Conservation (phyloP, 1,140 invertebrate genomes). For the Drosophila nannoptera region DNA sequence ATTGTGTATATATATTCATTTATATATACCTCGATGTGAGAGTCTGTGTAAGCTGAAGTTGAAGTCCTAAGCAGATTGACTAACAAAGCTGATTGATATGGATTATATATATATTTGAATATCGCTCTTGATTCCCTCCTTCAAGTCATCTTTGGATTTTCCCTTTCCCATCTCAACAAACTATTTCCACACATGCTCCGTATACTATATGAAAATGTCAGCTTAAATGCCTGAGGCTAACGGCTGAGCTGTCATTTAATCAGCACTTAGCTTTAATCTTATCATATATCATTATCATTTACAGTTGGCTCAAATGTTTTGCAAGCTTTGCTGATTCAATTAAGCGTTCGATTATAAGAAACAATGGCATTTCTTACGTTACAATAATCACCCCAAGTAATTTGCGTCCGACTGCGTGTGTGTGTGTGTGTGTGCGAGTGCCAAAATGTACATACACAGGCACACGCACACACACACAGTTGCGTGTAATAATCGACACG, state of each 20-base stretch:
- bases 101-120: too few relatives aligned
- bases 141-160: too few relatives aligned
- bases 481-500: slow-evolving; percentile 72
- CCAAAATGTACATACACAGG: slow-evolving; percentile 56
- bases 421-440: slow-evolving; percentile 26
- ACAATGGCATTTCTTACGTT: slow-evolving; percentile 40
- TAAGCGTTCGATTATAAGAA: slow-evolving; percentile 35
- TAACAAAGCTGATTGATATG: too few relatives aligned
- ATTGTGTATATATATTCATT: slow-evolving; percentile 3
- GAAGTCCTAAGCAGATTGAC: too few relatives aligned
- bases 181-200: not conserved
- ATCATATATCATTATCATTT: slow-evolving; percentile 33
- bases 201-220: not conserved
- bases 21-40: slow-evolving; percentile 7
- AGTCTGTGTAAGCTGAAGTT: too few relatives aligned
- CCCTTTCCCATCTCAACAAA: not conserved
- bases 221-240: not conserved
- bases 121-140: too few relatives aligned
- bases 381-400: slow-evolving; percentile 28
- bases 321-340: slow-evolving; percentile 43
- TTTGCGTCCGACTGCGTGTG: not conserved
- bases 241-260: slow-evolving; percentile 36
- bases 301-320: slow-evolving; percentile 37
- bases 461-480: slow-evolving; percentile 3
- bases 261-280: slow-evolving; percentile 21